Percentiles rank a stretch among this genome's conserved stretches.
Conservation (phyloP, 1,140 invertebrate species). For the Drosophila triauraria region DNA sequence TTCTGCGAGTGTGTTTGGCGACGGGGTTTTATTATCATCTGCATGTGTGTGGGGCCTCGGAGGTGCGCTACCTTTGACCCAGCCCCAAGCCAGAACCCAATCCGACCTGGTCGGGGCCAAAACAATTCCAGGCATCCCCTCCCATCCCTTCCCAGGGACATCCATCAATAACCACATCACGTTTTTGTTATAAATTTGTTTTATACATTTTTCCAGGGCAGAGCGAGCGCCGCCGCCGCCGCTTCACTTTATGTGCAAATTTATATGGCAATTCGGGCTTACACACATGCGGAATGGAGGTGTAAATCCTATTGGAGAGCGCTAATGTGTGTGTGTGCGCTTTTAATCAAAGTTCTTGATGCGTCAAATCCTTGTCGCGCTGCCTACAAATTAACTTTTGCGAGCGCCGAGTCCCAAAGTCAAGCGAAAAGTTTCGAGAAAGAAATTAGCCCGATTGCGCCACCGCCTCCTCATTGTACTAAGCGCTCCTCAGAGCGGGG, state of each 20-base stretch:
- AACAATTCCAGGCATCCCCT: conserved; percentile 46
- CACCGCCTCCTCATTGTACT: conserved; percentile 24
- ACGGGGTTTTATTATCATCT: conserved; percentile 24
- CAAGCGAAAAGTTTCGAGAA: conserved; percentile 58
- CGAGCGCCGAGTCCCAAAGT: conserved; percentile 37
- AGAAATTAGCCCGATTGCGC: conserved; percentile 60
- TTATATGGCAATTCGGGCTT: conserved; percentile 52
- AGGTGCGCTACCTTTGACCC: conserved; percentile 40
- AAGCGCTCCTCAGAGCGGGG: not conserved
- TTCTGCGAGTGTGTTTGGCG: conserved; percentile 10
- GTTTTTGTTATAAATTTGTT: conserved; percentile 82
- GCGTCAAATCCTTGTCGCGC: conserved; percentile 49
- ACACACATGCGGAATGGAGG: conserved; percentile 29
- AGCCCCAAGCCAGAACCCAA: conserved; percentile 9
- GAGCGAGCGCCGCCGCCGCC: conserved; percentile 1
- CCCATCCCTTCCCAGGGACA: conserved; percentile 18
- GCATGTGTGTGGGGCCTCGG: conserved; percentile 12
- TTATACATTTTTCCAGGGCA: conserved; percentile 71
- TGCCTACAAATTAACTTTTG: conserved; percentile 58
- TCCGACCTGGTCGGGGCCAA: conserved; percentile 17
- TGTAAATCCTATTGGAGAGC: conserved; percentile 45
- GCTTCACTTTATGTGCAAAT: conserved; percentile 61
- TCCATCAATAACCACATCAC: conserved; percentile 80
- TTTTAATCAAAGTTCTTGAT: conserved; percentile 55
- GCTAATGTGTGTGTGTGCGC: conserved; percentile 18